Percentiles rank a stretch among this genome's conserved stretches.
Evolutionary conservation across 2,888 invertebrate genomes (phyloP).

Genomic region (Argyra leucocephala): DNA sequence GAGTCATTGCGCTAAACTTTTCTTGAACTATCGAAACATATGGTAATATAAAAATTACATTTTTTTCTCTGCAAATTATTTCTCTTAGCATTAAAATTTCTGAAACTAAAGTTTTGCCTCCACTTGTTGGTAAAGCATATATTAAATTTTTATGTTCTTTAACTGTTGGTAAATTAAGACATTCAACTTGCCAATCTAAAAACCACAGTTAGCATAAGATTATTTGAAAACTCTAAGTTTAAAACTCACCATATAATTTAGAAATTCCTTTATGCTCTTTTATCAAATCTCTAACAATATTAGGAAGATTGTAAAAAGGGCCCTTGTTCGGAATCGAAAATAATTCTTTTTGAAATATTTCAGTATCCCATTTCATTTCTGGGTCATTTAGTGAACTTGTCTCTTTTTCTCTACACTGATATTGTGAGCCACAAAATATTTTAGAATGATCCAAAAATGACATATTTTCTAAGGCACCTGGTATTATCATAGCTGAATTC

Average conservation of each 20-base stretch:
- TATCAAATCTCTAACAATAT: conserved; percentile 59
- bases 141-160: conserved; percentile 68
- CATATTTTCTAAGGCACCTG: conserved; percentile 23
- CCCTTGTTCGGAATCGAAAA: conserved; percentile 38
- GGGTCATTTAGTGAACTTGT: conserved; percentile 29
- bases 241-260: conserved; percentile 63
- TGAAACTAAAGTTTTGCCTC: conserved; percentile 94
- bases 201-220: conserved; percentile 12
- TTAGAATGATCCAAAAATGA: conserved; percentile 11
- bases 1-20: conserved; percentile 70
- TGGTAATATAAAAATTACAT: conserved; percentile 83
- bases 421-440: conserved; percentile 32
- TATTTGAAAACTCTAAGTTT: neutral
- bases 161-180: conserved; percentile 68
- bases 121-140: conserved; percentile 90
- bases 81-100: conserved; percentile 87
- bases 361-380: conserved; percentile 35
- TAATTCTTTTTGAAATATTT: conserved; percentile 29
- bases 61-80: conserved; percentile 66
- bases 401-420: conserved; percentile 31
- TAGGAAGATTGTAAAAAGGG: conserved; percentile 71
- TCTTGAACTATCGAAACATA: conserved; percentile 96
- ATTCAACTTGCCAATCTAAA: conserved; percentile 91
- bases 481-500: neutral
- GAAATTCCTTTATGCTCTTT: conserved; percentile 67